Conservation (phyloP, 2,888 invertebrate species). For the Eupeodes latifasciatus region DNA sequence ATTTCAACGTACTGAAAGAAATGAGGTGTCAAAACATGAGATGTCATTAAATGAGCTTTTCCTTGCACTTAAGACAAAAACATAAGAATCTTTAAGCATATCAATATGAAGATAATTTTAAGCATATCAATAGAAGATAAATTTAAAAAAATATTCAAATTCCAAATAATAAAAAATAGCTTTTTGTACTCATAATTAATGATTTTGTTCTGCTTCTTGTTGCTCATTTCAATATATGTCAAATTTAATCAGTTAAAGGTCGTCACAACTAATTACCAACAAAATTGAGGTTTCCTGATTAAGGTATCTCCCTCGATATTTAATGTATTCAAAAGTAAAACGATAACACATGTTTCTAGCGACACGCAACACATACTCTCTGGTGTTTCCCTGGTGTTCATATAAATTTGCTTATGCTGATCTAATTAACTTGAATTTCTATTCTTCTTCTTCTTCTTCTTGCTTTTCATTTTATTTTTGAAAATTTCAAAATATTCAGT, state of each 20-base stretch:
- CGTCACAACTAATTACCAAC: slow-evolving; percentile 66
- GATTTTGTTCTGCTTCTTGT: background rate
- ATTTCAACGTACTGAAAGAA: no score
- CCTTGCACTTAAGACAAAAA: no score
- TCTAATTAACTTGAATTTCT: slow-evolving; percentile 68
- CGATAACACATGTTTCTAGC: slow-evolving; percentile 54
- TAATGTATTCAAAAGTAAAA: slow-evolving; percentile 30
- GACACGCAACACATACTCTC: slow-evolving; percentile 15
- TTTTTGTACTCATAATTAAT: no score
- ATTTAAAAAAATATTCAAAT: no score
- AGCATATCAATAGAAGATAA: no score
- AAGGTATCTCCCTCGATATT: slow-evolving; percentile 14
- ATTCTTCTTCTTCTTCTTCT: background rate
- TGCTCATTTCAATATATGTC: slow-evolving; percentile 43
- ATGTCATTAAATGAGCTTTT: no score
- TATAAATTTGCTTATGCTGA: slow-evolving; percentile 64
- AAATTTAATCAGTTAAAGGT: slow-evolving; percentile 60
- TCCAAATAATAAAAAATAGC: no score
- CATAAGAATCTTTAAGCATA: no score
- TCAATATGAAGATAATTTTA: no score
- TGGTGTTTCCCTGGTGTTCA: background rate
- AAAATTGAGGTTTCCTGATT: slow-evolving; percentile 69
- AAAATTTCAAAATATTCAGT: slow-evolving; percentile 23
- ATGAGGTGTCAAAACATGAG: no score
- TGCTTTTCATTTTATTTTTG: background rate